Evolutionary conservation across 1,140 invertebrate species (phyloP).

Genomic region (silkworm (Bombyx mori)): DNA sequence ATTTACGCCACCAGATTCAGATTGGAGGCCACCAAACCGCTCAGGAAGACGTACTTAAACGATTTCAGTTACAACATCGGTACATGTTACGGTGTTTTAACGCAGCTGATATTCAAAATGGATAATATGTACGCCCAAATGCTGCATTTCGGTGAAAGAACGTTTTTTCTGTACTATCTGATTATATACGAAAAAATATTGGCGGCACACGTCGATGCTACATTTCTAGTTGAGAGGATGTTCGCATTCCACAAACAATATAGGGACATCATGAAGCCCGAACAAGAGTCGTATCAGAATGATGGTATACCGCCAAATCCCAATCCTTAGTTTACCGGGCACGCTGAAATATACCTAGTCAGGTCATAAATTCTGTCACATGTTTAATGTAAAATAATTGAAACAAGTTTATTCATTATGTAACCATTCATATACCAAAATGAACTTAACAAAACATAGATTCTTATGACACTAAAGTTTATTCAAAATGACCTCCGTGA

Average conservation of each 20-base stretch:
- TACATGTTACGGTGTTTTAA: constrained; percentile 23
- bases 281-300: not conserved
- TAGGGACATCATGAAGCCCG: not conserved
- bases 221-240: constrained; percentile 17
- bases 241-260: constrained; percentile 12
- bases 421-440: too few relatives aligned
- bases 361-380: too few relatives aligned
- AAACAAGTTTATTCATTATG: too few relatives aligned
- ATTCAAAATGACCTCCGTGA: too few relatives aligned
- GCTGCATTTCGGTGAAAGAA: constrained; percentile 8
- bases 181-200: constrained; percentile 32
- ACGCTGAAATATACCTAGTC: too few relatives aligned
- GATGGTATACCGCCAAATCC: too few relatives aligned
- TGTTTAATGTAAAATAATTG: too few relatives aligned
- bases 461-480: too few relatives aligned
- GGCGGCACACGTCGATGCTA: constrained; percentile 18
- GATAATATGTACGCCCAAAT: constrained; percentile 22
- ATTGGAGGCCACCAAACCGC: constrained; percentile 16
- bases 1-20: constrained; percentile 28
- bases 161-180: constrained; percentile 26
- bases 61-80: constrained; percentile 19
- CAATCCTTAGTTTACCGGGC: too few relatives aligned
- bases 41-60: constrained; percentile 10
- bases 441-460: too few relatives aligned
- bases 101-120: constrained; percentile 29